Conservation (phyloP, 1,140 invertebrate genomes). For the Papilio glaucus region DNA sequence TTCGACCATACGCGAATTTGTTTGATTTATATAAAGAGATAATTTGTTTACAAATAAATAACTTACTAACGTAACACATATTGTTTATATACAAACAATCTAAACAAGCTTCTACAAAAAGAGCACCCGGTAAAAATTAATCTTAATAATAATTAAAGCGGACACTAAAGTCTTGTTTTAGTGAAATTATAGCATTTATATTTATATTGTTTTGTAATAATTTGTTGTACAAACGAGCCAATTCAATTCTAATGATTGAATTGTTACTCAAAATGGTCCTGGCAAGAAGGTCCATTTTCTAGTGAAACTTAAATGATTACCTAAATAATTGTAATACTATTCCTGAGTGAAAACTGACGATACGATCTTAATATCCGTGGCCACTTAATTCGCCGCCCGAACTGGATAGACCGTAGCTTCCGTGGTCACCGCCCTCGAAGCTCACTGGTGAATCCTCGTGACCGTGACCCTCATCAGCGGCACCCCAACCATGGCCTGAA, state of each 20-base stretch:
- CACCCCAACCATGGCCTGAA: constrained; percentile 73
- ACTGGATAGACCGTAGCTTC: constrained; percentile 58
- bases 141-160: neutral
- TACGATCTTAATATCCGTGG: constrained; percentile 43
- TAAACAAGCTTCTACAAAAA: no score
- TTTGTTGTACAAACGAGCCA: neutral
- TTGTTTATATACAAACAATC: neutral
- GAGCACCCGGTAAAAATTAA: no score
- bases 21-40: no score
- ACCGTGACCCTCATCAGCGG: constrained; percentile 64
- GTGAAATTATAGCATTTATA: neutral
- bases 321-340: no score
- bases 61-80: neutral
- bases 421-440: constrained; percentile 69
- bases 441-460: constrained; percentile 66
- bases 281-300: no score
- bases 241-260: no score
- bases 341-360: no score
- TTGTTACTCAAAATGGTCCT: no score
- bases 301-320: neutral
- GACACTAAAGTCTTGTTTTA: neutral
- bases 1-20: no score
- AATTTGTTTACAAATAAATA: neutral
- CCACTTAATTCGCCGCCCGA: constrained; percentile 62
- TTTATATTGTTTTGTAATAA: neutral